Evolutionary conservation across 1,140 invertebrate species (phyloP), one percentile per base, ranked within the genome.

Genomic region (Panagrolaimus sp.): DNA sequence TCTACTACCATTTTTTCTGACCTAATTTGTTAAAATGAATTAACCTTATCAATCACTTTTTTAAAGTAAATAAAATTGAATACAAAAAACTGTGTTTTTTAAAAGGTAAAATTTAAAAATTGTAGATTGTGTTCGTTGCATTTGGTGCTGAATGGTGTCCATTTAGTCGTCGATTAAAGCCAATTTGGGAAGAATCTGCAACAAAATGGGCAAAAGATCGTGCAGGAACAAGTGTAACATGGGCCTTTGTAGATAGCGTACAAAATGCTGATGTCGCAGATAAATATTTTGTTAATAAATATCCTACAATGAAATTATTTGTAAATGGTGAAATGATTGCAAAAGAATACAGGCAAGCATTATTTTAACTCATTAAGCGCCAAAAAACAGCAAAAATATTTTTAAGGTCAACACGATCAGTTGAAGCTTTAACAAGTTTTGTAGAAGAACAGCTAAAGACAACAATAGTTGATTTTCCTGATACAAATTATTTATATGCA

Each of bases 211-310:
- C 46, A 13, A 9, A 38, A 4, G 31, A 38, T 4, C 31, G 7
- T 38, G 65, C 11, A 13, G 45, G 5, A 43, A 25, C 23, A 31
- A 13, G 8, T 70, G 44, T 43, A 14, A 25, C 95, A 9, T 90
- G 98, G 87, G 95, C 90, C 46, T 95, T 95, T 88, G 92, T 98
- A 5, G 93, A 99, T 84, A 96, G 94, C 87, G 96, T 98, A 84
- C 87, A 87, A 79, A 91, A 98, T 86, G 88, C 87, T 77, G 85
- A 87, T 63, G 87, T 98, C 63, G 91, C 93, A 9, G 88, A 89
- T 9, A 88, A 91, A 74, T 98, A 94, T 85, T 92, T 96, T 78
- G 96, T 98, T 53, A 91, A 89, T 14, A 99, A 99, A 87, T 99
- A 98, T 86, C 96, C 96, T 25, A 98, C 96, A 13, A 84, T 99